phyloP scores from a whole-genome alignment of 2,888 invertebrate species.

The Noctua comes region DNA sequence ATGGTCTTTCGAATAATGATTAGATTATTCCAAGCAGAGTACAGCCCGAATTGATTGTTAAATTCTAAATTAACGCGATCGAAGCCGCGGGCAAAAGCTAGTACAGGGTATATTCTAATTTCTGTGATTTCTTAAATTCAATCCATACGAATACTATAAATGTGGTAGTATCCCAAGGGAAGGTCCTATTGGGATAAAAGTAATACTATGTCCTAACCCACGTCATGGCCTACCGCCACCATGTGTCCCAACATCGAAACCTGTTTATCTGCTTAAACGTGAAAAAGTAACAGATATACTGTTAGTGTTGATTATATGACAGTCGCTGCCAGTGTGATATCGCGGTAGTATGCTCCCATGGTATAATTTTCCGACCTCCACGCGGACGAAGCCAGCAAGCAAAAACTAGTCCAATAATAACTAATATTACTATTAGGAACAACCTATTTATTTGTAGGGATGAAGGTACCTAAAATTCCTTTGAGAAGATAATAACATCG shows the following conservation, averaged over 20 bases:
- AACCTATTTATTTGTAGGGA: neutral
- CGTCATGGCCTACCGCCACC: neutral
- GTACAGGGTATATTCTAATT: neutral
- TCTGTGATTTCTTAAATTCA: too few species aligned
- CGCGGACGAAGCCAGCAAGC: neutral
- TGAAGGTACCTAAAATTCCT: neutral
- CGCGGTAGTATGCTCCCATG: neutral
- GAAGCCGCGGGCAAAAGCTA: too few species aligned
- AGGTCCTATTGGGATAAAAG: neutral
- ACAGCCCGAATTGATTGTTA: too few species aligned
- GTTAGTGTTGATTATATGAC: neutral
- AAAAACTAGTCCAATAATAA: neutral
- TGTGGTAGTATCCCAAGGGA: neutral
- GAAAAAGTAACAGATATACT: neutral
- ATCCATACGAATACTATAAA: too few species aligned
- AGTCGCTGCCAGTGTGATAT: neutral
- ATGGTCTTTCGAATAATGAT: too few species aligned
- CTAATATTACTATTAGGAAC: neutral
- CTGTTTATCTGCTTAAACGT: neutral
- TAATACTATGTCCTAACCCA: neutral
- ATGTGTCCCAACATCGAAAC: neutral
- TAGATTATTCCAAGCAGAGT: too few species aligned
- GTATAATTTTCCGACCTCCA: neutral
- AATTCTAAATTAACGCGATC: too few species aligned
- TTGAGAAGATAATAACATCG: constrained; percentile 1